Evolutionary conservation across 2,113 vertebrate genomes (phyloP), one percentile per base, ranked within the genome.

Genomic region (Mormyrus lacerda): DNA sequence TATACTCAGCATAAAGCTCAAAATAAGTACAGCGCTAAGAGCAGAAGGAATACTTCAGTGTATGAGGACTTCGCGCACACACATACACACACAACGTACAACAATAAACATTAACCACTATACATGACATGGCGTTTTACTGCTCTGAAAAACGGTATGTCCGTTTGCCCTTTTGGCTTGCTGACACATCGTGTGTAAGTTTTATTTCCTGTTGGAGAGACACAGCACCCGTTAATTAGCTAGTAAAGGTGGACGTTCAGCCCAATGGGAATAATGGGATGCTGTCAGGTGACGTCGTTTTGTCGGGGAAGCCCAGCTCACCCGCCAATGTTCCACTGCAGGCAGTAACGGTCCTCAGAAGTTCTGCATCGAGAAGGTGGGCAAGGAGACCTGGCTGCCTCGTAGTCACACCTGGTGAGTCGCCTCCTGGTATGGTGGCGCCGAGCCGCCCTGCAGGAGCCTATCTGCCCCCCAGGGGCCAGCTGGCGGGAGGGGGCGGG

Each of bases 341-440:
- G 98, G 98, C 95, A 99, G 98, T 91, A 99, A 99, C 88, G 98
- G 98, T 87, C 98, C 98, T 89, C 98, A 99, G 95, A 99, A 99
- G 93, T 99, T 99, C 94, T 99, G 98, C 93, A 98, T 99, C 89
- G 98, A 99, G 96, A 99, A 99, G 93, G 98, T 99, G 92, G 98
- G 98, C 65, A 99, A 99, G 93, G 98, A 99, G 90, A 99, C 98
- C 0, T 99, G 98, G 98, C 95, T 99, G 92, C 98, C 98, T 90
- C 96, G 98, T 93, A 99, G 98, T 94, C 98, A 99, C 94, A 99
- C 98, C 0, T 99, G 98, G 98, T 99, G 93, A 97, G 97, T 39
- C 13, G 4, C 17, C 17, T 19, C 35, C 10, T 13, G 45, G 3
- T 35, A 4, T 19, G 17, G 79, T 24, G 17, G 19, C 1, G 42